These are phyloP conservation scores for Leucosticte australis DNA, from an alignment of 2,113 vertebrate species.

Conservation along the genomic window DNA sequence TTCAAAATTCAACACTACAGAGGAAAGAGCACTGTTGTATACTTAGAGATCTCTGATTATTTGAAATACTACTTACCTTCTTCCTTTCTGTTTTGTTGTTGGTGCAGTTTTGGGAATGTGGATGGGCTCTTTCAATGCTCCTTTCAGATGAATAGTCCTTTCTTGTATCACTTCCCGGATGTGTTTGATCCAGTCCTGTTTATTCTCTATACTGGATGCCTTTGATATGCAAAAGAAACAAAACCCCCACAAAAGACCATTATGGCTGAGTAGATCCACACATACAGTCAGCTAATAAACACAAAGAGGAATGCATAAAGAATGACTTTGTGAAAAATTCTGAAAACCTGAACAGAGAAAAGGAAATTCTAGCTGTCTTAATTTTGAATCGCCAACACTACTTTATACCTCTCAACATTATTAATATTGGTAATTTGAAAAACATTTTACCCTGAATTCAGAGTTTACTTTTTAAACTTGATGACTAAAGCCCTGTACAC, in stretches of 20 bases:
- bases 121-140: conserved; percentile 96
- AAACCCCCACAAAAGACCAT: not conserved
- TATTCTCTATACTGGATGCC: conserved; percentile 98
- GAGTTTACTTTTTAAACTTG: not conserved
- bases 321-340: not conserved
- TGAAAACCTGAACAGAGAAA: not conserved
- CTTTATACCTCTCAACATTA: not conserved
- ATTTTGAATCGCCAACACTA: not conserved
- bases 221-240: conserved; percentile 63
- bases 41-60: not conserved
- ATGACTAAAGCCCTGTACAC: not conserved
- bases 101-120: conserved; percentile 93
- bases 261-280: not conserved
- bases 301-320: not conserved
- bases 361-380: not conserved
- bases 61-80: conserved; percentile 77
- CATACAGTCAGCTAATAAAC: not conserved
- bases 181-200: conserved; percentile 99
- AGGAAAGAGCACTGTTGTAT: not conserved
- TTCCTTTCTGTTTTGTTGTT: conserved; percentile 88
- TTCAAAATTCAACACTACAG: not conserved
- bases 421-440: not conserved
- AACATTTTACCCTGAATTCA: not conserved
- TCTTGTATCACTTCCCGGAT: conserved; percentile 98
- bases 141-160: conserved; percentile 94